These are phyloP conservation scores for Poliocrania exsul DNA, from an alignment of 2,797 vertebrate genomes.

Conservation along the genomic window DNA sequence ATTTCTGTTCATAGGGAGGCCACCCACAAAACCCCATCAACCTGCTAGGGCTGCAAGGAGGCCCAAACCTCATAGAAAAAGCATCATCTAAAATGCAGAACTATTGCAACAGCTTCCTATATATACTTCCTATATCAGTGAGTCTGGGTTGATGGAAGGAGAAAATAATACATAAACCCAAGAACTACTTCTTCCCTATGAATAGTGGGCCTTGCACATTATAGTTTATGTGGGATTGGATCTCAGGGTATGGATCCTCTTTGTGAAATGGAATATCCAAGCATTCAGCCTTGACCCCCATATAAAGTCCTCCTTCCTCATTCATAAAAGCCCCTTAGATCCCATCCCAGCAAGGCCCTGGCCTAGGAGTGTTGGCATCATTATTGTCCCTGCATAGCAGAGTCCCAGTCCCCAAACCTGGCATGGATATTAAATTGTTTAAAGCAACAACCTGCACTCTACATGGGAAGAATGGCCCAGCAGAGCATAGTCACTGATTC, in stretches of 20 bases:
- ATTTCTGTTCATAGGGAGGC: not conserved
- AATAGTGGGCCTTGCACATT: not conserved
- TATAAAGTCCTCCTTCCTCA: not conserved
- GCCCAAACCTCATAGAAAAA: not conserved
- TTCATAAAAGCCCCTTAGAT: not conserved
- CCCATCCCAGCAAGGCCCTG: not conserved
- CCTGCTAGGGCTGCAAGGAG: not conserved
- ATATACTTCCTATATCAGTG: not conserved
- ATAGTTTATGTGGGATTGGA: rapidly evolving
- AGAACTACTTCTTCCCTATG: not conserved
- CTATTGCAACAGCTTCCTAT: not conserved
- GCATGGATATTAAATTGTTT: not conserved
- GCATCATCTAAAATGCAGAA: not conserved
- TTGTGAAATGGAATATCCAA: not conserved
- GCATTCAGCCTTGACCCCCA: not conserved
- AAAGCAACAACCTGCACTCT: not conserved
- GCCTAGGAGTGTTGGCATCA: not conserved
- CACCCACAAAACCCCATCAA: not conserved
- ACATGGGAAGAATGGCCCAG: not conserved
- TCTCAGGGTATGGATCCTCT: not conserved
- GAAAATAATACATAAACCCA: not conserved
- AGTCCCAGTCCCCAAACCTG: not conserved
- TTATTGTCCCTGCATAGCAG: not conserved
- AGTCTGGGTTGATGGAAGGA: not conserved
- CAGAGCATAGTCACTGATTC: not conserved